Base-by-base conservation (phyloP, 1,140 invertebrate genomes). In the Scaptomyza pallida region DNA sequence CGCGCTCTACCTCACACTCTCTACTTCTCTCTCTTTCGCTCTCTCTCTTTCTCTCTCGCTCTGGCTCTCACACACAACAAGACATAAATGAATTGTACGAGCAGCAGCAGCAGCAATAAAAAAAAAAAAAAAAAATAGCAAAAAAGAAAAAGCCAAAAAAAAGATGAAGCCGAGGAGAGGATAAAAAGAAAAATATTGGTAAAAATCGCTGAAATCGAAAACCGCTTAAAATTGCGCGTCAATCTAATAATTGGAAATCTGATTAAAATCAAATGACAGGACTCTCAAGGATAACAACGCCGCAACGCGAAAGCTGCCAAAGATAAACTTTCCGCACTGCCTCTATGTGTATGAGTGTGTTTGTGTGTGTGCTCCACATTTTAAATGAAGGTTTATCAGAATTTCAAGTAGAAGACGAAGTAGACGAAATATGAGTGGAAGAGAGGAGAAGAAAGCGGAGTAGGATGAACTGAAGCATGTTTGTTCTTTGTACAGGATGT, bases 191-290 rank as follows among this genome's bases (percentile, higher is more conserved):
- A 35, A 43, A 54, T 62, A 47, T 45, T 41, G 16, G 50, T 63
- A 61, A 64, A 64, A 70, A 64, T 55, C 43, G 60, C 44, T 56
- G 59, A 70, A 70, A 70, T 70, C 67, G 67, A 70, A 70, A 70
- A 70, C 60, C 67, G 67, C 67, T 64, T 70, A 64, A 63, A 70
- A 56, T 44, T 47, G 62, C 67, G 51, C 44, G 50, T 64, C 67
- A 70, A 70, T 70, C 67, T 63, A 64, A 70, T 70, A 70, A 70
- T 64, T 63, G 62, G 30, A 56, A 70, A 70, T 70, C 67, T 47
- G 51, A 70, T 70, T 70, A 70, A 70, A 63, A 64, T 70, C 60
- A 65, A 55, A 56, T 48, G 47, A 52, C 50, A 55, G 43, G 37
- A 59, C 35, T 17, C 26, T 17, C 45, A 41, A 52, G 59, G 41